Evolutionary conservation across 2,113 vertebrate species (phyloP).

Genomic region (Poeciliopsis occidentalis): DNA sequence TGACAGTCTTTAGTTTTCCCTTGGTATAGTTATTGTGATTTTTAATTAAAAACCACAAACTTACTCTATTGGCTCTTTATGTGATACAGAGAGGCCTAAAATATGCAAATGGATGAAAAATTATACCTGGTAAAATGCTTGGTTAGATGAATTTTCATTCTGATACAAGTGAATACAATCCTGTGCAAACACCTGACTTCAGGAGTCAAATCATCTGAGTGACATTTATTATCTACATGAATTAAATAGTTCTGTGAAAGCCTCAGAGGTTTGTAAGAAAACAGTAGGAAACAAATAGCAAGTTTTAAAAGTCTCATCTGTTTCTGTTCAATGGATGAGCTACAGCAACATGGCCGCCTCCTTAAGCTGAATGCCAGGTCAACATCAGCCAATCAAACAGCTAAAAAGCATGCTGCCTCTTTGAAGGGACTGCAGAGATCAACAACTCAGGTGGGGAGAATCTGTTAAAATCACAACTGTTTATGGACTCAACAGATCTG

Average conservation of each 20-base stretch:
- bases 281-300: background rate
- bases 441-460: no score
- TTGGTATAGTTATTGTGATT: background rate
- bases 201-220: background rate
- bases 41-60: background rate
- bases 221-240: background rate
- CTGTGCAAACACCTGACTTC: background rate
- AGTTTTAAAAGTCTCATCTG: background rate
- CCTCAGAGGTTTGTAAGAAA: background rate
- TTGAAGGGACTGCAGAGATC: no score
- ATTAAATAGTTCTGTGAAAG: background rate
- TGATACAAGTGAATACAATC: background rate
- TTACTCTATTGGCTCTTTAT: background rate
- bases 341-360: no score
- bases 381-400: no score
- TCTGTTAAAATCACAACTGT: no score
- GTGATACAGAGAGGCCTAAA: background rate
- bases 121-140: no score
- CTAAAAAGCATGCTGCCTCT: no score
- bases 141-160: no score
- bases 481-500: no score
- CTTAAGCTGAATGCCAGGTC: no score
- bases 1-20: background rate
- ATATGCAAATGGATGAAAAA: background rate
- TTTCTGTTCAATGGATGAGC: background rate